A percentile compares a stretch with the other conserved stretches of the same genome.
Evolutionary conservation across 1,140 invertebrate genomes (phyloP).

Genomic region (Cyclina sinensis): DNA sequence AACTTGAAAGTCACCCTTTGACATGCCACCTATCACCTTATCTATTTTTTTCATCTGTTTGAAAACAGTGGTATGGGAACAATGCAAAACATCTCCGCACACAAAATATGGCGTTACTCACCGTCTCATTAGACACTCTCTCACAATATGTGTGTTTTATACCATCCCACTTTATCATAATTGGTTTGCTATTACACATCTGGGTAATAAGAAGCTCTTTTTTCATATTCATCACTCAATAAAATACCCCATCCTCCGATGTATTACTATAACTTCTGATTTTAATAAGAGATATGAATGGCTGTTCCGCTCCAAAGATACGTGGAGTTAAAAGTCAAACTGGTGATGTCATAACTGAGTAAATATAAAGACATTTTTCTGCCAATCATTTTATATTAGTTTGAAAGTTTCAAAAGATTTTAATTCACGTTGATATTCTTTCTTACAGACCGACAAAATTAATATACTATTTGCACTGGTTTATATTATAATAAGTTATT

Average conservation of each 20-base stretch:
- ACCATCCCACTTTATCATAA: conserved; percentile 24
- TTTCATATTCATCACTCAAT: conserved; percentile 14
- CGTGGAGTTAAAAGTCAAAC: conserved; percentile 2
- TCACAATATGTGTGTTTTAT: background rate
- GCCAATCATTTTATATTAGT: background rate
- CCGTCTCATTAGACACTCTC: background rate
- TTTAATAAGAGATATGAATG: background rate
- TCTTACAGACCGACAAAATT: background rate
- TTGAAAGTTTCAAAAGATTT: background rate
- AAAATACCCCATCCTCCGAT: conserved; percentile 14
- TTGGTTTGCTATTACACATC: background rate
- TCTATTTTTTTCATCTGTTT: too few relatives aligned
- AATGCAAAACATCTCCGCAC: background rate
- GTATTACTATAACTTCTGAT: background rate
- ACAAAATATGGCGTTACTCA: background rate
- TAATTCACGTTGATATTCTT: background rate
- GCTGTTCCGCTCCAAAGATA: background rate
- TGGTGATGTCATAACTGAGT: background rate
- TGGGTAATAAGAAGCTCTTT: background rate
- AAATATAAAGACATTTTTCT: background rate
- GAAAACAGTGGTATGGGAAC: background rate
- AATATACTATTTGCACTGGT: background rate
- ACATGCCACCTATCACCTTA: too few relatives aligned
- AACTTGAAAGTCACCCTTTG: too few relatives aligned
- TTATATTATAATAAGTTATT: background rate